Conservation (phyloP, 2,113 vertebrate species). For the Ovis canadensis region DNA sequence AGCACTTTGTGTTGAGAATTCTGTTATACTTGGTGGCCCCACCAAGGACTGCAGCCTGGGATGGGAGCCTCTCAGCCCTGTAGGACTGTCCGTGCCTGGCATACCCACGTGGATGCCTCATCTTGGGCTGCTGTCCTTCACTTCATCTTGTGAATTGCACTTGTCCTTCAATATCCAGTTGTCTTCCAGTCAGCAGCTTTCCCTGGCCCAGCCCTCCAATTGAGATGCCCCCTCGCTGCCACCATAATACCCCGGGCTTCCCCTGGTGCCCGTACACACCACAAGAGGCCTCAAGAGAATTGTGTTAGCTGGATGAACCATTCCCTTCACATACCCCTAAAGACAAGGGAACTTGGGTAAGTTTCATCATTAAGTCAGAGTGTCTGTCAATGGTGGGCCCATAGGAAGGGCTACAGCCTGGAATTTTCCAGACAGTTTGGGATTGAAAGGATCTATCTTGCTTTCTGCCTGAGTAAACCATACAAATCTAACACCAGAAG, state of each 20-base stretch:
- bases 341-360: background rate
- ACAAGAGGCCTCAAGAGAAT: background rate
- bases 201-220: background rate
- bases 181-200: background rate
- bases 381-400: background rate
- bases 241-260: rapidly evolving
- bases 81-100: background rate
- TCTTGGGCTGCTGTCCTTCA: background rate
- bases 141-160: background rate
- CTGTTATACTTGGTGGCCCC: background rate
- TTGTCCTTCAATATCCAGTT: background rate
- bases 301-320: background rate
- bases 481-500: background rate
- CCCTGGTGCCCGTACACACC: too few relatives aligned
- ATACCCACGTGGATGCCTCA: background rate
- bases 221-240: rapidly evolving
- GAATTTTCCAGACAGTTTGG: background rate
- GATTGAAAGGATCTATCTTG: background rate
- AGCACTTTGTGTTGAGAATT: background rate
- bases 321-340: background rate
- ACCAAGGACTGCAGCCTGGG: background rate
- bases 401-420: background rate
- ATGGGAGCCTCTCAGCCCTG: background rate
- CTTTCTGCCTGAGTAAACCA: background rate
- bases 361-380: background rate